Base-by-base conservation (phyloP, 2,113 vertebrate genomes). In the Syrrhaptes paradoxus region DNA sequence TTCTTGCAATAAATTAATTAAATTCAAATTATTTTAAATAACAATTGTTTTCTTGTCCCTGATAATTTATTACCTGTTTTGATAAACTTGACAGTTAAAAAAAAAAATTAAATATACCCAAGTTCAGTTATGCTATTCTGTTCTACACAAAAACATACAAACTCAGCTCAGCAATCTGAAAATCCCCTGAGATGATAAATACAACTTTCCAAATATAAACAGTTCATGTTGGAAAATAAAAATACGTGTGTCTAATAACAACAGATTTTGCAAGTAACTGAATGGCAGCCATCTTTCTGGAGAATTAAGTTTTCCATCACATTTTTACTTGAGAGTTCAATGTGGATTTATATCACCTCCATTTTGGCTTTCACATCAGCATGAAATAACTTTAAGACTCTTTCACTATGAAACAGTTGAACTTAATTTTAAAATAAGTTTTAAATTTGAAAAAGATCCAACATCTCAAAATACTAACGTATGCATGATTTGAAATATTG, bases 391-490 rank as follows among this genome's bases (percentile, higher is more conserved):
- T 87, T 80, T 21, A 84, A 48, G 6, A 32, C 10, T 55, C 20
- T 77, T 55, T 67, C 36, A 67, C 19, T 57, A 51, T 7, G 57
- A 55, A 91, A 62, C 8, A 51, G 13, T 41, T 68, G 17, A 87
- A 62, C 12, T 68, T 68, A 57, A 41, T 81, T 66, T 91, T 51
- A 54, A 93, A 95, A 62, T 72, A 89, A 95, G 19, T 46, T 61
- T 84, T 48, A 43, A 79, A 20, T 49, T 67, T 94, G 46, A 85
- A 91, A 76, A 77, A 55, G 67, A 91, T 58, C 16, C 76, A 57
- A 70, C 58, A 86, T 65, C 92, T 94, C 51, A 92, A 94, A 97
- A 66, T 29, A 74, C 78, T 90, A 63, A 89, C 41, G 74, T 74
- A 83, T 34, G 83, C 46, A 72, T 38, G 36, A 90, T 74, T 67